Percentiles rank a stretch among this genome's conserved stretches.
Evolutionary conservation across 2,888 invertebrate genomes (phyloP).

Genomic region (Phyllotreta cruciferae): DNA sequence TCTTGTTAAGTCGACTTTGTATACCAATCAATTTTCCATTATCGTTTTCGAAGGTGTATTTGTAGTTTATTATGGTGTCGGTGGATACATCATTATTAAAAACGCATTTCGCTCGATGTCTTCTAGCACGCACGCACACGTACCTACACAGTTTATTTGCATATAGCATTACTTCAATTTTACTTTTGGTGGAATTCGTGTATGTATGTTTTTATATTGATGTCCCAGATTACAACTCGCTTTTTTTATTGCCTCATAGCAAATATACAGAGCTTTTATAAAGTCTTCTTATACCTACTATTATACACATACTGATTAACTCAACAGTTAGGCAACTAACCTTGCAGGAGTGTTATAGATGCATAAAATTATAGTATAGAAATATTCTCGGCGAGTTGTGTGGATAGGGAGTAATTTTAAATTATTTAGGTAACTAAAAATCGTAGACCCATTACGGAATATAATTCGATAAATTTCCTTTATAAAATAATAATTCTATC

Average conservation of each 20-base stretch:
- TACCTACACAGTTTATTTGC: slow-evolving; percentile 29
- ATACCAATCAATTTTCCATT: slow-evolving; percentile 57
- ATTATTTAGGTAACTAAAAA: too few species aligned
- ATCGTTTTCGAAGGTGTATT: slow-evolving; percentile 41
- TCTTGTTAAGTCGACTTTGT: slow-evolving; percentile 42
- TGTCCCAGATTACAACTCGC: slow-evolving; percentile 1
- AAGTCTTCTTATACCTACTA: too few species aligned
- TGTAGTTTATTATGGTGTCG: slow-evolving; percentile 50
- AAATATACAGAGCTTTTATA: background rate
- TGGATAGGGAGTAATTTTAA: too few species aligned
- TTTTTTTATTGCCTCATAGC: background rate
- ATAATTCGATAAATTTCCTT: too few species aligned
- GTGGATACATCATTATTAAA: slow-evolving; percentile 55
- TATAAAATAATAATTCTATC: too few species aligned
- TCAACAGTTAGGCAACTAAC: too few species aligned
- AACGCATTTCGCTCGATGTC: slow-evolving; percentile 50
- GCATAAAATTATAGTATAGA: too few species aligned
- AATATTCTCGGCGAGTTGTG: too few species aligned
- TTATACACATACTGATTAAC: too few species aligned
- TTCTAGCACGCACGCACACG: slow-evolving; percentile 32
- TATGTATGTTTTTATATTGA: too few species aligned
- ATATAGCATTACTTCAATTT: slow-evolving; percentile 33
- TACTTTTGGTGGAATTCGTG: slow-evolving; percentile 27
- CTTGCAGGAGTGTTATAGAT: too few species aligned
- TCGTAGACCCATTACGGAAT: too few species aligned